Evolutionary conservation across 2,888 invertebrate species (phyloP).

Genomic region (Ferrisia virgata): DNA sequence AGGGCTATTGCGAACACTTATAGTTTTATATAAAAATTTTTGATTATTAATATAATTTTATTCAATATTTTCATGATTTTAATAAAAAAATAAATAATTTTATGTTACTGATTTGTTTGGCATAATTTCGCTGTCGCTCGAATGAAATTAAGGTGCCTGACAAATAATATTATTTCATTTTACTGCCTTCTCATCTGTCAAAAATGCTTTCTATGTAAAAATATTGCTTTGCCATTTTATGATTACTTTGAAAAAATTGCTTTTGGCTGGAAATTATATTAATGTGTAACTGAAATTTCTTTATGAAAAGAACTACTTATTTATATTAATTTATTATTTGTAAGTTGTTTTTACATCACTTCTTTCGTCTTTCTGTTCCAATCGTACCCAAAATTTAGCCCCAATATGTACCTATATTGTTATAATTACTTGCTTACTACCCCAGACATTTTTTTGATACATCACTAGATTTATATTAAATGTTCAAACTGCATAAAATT

Average conservation of each 20-base stretch:
- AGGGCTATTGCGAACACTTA: conserved; percentile 65
- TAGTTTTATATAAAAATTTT: conserved; percentile 58
- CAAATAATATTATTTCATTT: background rate
- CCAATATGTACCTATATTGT: background rate
- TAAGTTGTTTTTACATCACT: conserved; percentile 19
- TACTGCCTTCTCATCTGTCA: background rate
- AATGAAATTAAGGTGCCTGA: background rate
- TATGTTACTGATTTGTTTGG: background rate
- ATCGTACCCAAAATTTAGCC: background rate
- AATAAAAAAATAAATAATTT: background rate
- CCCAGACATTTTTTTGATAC: background rate
- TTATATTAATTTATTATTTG: background rate
- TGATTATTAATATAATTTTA: background rate
- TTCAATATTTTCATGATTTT: background rate
- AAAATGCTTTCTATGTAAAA: background rate
- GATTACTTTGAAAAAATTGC: background rate
- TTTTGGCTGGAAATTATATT: background rate
- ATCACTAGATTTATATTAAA: background rate
- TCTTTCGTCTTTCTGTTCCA: background rate
- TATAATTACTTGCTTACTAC: background rate
- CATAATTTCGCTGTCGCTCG: background rate
- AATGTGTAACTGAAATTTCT: background rate
- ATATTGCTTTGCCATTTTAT: background rate
- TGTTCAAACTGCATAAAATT: background rate
- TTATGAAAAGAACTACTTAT: background rate